A percentile compares a stretch with the other conserved stretches of the same genome.
Evolutionary conservation across 2,113 vertebrate genomes (phyloP).

Genomic region (Ammodytes dubius): DNA sequence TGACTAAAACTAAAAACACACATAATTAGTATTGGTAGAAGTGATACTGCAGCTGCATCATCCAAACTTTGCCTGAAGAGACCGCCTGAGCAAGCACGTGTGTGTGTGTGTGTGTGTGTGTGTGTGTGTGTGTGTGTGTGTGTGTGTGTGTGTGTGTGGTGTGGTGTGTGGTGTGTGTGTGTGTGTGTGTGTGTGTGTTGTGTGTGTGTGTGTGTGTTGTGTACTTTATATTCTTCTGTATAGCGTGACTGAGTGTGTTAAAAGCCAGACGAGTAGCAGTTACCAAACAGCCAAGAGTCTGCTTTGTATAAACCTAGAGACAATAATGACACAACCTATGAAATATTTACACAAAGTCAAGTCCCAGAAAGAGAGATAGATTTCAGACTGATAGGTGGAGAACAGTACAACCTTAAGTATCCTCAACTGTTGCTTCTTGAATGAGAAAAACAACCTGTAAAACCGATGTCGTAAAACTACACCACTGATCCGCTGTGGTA

Average conservation of each 20-base stretch:
- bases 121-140: neutral
- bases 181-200: neutral
- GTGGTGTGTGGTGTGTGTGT: neutral
- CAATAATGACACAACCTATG: neutral
- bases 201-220: neutral
- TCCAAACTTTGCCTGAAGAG: conserved; percentile 44
- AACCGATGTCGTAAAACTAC: too few species aligned
- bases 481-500: neutral
- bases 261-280: neutral
- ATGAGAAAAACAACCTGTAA: neutral
- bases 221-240: neutral
- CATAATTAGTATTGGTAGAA: conserved; percentile 52
- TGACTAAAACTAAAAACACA: conserved; percentile 13
- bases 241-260: conserved; percentile 1
- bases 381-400: neutral
- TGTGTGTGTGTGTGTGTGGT: neutral
- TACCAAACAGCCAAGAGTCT: conserved; percentile 6
- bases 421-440: neutral
- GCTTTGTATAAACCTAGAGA: neutral
- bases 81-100: conserved; percentile 14
- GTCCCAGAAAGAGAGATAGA: conserved; percentile 3
- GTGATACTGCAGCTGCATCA: conserved; percentile 50
- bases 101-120: conserved; percentile 3
- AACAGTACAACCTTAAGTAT: neutral
- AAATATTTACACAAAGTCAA: conserved; percentile 19